Evolutionary conservation across 2,113 vertebrate species (phyloP), one percentile per base, ranked within the genome.

Genomic region (Macquaria australasica): DNA sequence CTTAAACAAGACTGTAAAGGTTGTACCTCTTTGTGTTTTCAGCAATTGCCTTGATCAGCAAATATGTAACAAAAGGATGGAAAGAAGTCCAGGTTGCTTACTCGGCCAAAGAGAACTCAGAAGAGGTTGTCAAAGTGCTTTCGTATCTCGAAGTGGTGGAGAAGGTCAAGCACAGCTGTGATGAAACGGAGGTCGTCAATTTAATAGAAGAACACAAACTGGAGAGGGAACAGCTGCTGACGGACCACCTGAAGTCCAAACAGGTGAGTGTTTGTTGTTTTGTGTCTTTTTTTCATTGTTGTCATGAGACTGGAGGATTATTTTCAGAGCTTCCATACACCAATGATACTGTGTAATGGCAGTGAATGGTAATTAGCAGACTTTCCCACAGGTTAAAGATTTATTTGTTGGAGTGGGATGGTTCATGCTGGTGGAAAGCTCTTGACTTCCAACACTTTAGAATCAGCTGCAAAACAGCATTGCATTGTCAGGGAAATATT

Each of bases 31-130:
- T 83, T 93, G 78, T 87, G 31, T 82, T 95, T 94, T 85, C 91
- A 99, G 98, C 96, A 72, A 93, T 98, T 87, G 96, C 96, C 68
- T 73, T 99, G 88, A 96, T 99, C 87, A 96, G 96, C 88, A 99
- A 97, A 91, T 99, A 99, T 81, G 92, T 98, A 80, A 98, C 96
- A 81, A 99, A 98, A 92, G 98, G 98, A 50, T 99, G 98, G 98
- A 98, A 97, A 87, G 97, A 97, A 66, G 97, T 98, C 60, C 95
- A 97, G 87, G 95, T 94, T 43, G 87, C 94, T 1, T 98, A 98
- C 70, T 95, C 95, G 56, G 96, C 97, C 73, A 96, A 96, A 82
- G 97, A 97, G 72, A 96, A 97, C 86, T 95, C 96, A 3, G 93
- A 95, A 76, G 97, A 98, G 82, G 95, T 96, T 63, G 93, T 95